Evolutionary conservation across 2,113 vertebrate species (phyloP), one percentile per base, ranked within the genome.

Genomic region (Chionomys nivalis): DNA sequence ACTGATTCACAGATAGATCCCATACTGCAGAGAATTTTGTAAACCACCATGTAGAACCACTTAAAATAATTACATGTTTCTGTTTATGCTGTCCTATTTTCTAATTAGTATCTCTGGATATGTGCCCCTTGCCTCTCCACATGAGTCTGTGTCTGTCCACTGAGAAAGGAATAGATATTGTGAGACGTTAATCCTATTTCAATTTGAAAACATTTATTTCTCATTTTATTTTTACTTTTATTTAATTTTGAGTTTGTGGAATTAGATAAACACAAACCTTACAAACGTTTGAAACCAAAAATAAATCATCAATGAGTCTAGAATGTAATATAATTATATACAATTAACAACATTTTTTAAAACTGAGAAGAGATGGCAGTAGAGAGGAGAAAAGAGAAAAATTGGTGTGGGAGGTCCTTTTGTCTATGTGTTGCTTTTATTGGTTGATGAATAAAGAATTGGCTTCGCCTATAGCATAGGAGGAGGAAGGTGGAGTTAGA

Each of bases 121-220:
- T 2, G 0, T 77, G 44, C 6, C 39, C 14, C 11, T 77, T 61
- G 72, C 33, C 33, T 8, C 26, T 91, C 47, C 70, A 68, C 72
- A 55, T 1, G 36, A 58, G 52, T 91, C 28, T 68, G 14, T 95
- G 28, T 70, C 44, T 86, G 81, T 65, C 24, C 72, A 78, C 39
- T 82, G 72, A 11, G 31, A 42, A 47, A 68, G 23, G 12, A 94
- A 68, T 7, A 79, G 85, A 75, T 28, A 90, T 3, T 12, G 33
- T 0, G 2, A 89, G 44, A 82, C 89, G 19, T 28, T 77, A 78
- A 79, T 92, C 86, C 55, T 83, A 78, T 94, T 96, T 95, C 28
- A 78, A n/a, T 28, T 92, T 95, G 95, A 58, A 3, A 95, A 97
- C 75, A 49, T 8, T 63, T 87, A 77, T 94, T 98, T 96, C 70